phyloP scores from a whole-genome alignment of 2,797 vertebrate species.

The Pangasius sanitwongsei region DNA sequence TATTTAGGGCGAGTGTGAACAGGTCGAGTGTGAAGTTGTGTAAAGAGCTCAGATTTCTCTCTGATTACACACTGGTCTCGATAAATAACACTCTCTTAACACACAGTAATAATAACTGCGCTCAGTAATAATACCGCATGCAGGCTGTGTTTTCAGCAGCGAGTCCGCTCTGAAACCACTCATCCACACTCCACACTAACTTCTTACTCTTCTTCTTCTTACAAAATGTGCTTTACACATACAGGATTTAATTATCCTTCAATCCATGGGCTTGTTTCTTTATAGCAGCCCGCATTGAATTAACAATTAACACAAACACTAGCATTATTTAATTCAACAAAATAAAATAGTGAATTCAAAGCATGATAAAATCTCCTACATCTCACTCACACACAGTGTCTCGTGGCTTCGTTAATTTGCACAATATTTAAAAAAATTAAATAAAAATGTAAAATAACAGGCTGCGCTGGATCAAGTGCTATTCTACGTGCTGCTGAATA shows the following conservation, averaged over 20 bases:
- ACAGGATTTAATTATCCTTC: neutral
- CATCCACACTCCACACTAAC: neutral
- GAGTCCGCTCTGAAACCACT: neutral
- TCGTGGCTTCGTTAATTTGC: too few relatives aligned
- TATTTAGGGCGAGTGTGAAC: neutral
- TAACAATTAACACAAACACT: neutral
- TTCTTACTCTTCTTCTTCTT: neutral
- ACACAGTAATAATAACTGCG: neutral
- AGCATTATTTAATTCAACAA: too few relatives aligned
- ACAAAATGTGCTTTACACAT: neutral
- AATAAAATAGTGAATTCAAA: too few relatives aligned
- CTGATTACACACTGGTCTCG: neutral
- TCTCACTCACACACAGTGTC: neutral
- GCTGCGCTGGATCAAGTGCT: neutral
- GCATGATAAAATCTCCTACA: too few relatives aligned
- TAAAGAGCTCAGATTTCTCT: conserved; percentile 5
- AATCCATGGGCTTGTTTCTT: neutral
- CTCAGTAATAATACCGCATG: neutral
- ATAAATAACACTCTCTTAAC: neutral
- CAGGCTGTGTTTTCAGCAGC: neutral
- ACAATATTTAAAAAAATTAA: too few relatives aligned
- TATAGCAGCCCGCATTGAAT: neutral
- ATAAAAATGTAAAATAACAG: neutral
- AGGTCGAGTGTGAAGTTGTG: neutral
- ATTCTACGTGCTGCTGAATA: neutral